Evolutionary conservation across 2,113 vertebrate species (phyloP).

Genomic region (Ageneiosus marmoratus): DNA sequence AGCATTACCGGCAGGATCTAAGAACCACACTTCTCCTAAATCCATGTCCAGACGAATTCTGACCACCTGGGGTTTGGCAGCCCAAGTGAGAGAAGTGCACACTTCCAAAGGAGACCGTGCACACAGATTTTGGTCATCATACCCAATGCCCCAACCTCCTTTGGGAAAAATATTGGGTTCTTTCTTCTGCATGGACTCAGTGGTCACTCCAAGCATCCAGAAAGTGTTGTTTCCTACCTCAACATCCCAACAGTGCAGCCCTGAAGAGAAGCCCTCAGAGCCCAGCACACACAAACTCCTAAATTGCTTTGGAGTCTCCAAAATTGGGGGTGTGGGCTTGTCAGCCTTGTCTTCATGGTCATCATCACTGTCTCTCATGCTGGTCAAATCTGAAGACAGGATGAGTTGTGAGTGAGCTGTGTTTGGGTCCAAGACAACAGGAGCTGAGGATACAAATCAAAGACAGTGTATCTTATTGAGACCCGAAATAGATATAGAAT

Average conservation of each 20-base stretch:
- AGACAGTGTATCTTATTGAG: neutral
- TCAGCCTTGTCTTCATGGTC: constrained; percentile 12
- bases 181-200: constrained; percentile 21
- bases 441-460: constrained; percentile 12
- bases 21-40: neutral
- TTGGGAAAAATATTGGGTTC: constrained; percentile 3
- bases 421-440: constrained; percentile 44
- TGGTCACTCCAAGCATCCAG: constrained; percentile 38
- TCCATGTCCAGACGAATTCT: constrained; percentile 5
- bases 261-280: too few species aligned
- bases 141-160: constrained; percentile 9
- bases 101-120: neutral
- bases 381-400: constrained; percentile 34
- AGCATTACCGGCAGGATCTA: neutral
- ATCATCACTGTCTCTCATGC: constrained; percentile 30
- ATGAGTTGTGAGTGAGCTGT: constrained; percentile 36
- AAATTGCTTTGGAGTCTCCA: constrained; percentile 24
- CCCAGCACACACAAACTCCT: too few species aligned
- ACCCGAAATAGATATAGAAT: too few species aligned
- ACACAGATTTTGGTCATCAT: neutral
- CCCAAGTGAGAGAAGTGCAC: neutral
- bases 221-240: constrained; percentile 33
- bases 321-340: neutral
- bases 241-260: constrained; percentile 45
- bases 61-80: neutral